Evolutionary conservation across 2,888 invertebrate genomes (phyloP), one percentile per base, ranked within the genome.

Genomic region (Cosmia trapezina): DNA sequence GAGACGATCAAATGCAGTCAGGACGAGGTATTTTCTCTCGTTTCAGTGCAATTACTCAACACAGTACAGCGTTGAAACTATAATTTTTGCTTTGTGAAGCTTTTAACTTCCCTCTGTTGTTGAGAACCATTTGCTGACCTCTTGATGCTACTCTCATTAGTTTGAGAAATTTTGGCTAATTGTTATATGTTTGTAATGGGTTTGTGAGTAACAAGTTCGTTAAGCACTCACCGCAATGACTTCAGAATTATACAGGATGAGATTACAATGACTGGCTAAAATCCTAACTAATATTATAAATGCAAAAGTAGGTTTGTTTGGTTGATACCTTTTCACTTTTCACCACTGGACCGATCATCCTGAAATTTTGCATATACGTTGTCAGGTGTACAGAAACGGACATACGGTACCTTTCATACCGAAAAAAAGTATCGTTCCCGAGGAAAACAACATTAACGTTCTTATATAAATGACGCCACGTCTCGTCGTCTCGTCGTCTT

Each of bases 1-100:
- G 88, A 85, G 87, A 76, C 87, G 87, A 88, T 89, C 86, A 86
- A 89, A 89, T 87, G 85, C 83, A 87, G 85, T 86, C 83, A 85
- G 74, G 66, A 75, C 77, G 73, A 72, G 79, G 80, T 77, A 83
- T 84, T 86, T 85, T 82, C 78, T 73, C 73, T 71, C 81, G 76
- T 87, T 87, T 80, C 76, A 83, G 49, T 73, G 82, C 83, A 86
- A 89, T 85, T 83, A 82, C 81, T 81, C 76, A 69, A 67, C 79
- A 78, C 82, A 72, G 84, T 80, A 82, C 82, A 81, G 79, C 77
- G 82, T 74, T 79, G 78, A 75, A 73, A 80, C 79, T 83, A 79
- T 83, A 83, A 84, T 87, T 84, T 86, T 87, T 87, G 81, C 78
- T 86, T 78, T 87, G 76, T 80, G 62, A 56, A 66, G 67, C 79